Percentiles rank a stretch among this genome's conserved stretches.
Evolutionary conservation across 2,888 invertebrate genomes (phyloP).

Genomic region (Molanna angustata): DNA sequence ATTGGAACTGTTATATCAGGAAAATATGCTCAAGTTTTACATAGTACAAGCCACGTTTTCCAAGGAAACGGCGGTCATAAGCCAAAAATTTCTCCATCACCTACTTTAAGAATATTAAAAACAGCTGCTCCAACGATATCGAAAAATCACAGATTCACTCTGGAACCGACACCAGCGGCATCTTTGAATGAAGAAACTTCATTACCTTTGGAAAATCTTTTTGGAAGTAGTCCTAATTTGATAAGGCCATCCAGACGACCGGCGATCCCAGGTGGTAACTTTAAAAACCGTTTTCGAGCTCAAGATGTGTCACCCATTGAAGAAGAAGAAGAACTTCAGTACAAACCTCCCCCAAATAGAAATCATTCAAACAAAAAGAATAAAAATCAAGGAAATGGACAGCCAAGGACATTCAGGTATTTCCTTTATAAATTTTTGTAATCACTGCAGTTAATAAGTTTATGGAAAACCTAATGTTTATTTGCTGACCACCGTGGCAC

Average conservation of each 20-base stretch:
- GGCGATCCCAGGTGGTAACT: constrained; percentile 48
- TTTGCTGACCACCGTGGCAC: no score
- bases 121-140: constrained; percentile 67
- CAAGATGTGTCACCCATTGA: constrained; percentile 45
- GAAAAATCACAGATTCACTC: constrained; percentile 55
- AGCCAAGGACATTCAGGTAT: constrained; percentile 50
- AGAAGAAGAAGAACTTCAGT: constrained; percentile 38
- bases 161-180: constrained; percentile 63
- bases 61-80: constrained; percentile 50
- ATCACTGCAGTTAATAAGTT: no score
- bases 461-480: no score
- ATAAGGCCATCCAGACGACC: constrained; percentile 55
- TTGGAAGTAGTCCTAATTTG: constrained; percentile 50
- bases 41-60: constrained; percentile 73
- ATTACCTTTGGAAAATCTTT: constrained; percentile 55
- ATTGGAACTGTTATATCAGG: constrained; percentile 85
- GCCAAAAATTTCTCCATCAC: constrained; percentile 65
- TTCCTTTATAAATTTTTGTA: no score
- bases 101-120: constrained; percentile 68
- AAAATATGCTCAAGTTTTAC: constrained; percentile 84
- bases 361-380: constrained; percentile 43
- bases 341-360: constrained; percentile 22
- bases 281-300: constrained; percentile 57
- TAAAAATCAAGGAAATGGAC: constrained; percentile 46
- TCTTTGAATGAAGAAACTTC: constrained; percentile 57